Conservation (phyloP, 2,888 invertebrate genomes). For the Camptogramma bilineatum region DNA sequence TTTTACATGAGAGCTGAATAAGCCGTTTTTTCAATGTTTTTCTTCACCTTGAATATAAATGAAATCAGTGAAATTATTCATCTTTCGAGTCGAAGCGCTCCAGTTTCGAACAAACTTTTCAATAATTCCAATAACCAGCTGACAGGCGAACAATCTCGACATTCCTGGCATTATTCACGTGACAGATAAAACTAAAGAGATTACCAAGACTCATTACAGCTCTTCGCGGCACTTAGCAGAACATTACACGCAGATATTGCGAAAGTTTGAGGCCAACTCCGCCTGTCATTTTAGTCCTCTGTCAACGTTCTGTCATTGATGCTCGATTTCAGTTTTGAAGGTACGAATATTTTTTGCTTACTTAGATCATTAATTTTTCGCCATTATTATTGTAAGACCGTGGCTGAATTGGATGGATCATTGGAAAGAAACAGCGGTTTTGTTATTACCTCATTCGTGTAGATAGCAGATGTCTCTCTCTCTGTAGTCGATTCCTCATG, state of each 20-base stretch:
- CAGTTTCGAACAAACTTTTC: conserved; percentile 10
- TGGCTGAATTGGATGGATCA: no score
- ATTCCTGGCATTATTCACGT: conserved; percentile 33
- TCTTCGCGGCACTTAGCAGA: conserved; percentile 34
- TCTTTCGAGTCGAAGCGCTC: neutral
- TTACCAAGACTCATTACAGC: conserved; percentile 44
- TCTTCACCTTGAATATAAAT: no score
- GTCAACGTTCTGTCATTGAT: conserved; percentile 35
- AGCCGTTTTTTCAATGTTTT: no score
- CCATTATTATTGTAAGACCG: no score
- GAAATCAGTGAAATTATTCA: neutral
- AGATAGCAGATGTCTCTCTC: no score
- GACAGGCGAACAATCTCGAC: conserved; percentile 10
- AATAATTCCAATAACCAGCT: conserved; percentile 21
- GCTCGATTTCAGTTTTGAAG: conserved; percentile 35
- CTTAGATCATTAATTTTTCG: neutral
- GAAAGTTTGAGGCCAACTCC: conserved; percentile 25
- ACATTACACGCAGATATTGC: conserved; percentile 35
- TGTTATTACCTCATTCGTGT: no score
- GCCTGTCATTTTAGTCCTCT: conserved; percentile 34
- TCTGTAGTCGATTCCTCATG: no score
- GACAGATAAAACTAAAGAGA: conserved; percentile 46
- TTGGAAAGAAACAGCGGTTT: no score
- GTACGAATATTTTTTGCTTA: conserved; percentile 3
- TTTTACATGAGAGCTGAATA: no score